phyloP scores from a whole-genome alignment of 2,888 invertebrate genomes.

The Onthophagus sagittarius region DNA sequence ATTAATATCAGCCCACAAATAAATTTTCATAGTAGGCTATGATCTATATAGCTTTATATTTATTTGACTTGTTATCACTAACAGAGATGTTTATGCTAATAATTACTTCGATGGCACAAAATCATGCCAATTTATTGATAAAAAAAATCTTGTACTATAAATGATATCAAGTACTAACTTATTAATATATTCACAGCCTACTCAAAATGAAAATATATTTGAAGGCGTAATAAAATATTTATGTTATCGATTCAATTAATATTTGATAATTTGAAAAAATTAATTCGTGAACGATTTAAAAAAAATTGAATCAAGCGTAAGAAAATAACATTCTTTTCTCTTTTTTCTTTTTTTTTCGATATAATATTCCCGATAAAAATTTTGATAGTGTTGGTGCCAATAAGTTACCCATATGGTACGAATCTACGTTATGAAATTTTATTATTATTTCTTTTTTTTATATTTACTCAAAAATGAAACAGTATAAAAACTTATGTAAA shows the following conservation, averaged over 20 bases:
- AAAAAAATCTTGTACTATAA: background rate
- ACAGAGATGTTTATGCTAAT: no score
- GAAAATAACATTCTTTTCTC: constrained; percentile 23
- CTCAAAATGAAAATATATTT: no score
- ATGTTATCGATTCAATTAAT: no score
- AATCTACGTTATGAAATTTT: constrained; percentile 21
- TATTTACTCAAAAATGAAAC: constrained; percentile 4
- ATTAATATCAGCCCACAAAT: background rate
- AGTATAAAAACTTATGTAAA: constrained; percentile 22
- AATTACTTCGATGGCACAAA: no score
- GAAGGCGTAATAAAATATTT: no score
- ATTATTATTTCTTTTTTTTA: constrained; percentile 12
- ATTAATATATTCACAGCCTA: no score
- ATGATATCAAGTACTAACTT: background rate
- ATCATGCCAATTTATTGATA: no score
- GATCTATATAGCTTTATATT: no score
- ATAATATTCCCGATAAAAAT: constrained; percentile 26
- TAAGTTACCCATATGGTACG: constrained; percentile 23
- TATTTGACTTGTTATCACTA: no score
- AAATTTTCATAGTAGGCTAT: no score
- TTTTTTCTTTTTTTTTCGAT: constrained; percentile 18
- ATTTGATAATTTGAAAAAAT: no score
- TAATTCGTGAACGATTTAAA: constrained; percentile 1
- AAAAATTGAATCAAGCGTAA: constrained; percentile 29
- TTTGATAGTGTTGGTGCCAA: constrained; percentile 24